Conservation (phyloP, 1,140 invertebrate species). For the Drosophila kohkoa region DNA sequence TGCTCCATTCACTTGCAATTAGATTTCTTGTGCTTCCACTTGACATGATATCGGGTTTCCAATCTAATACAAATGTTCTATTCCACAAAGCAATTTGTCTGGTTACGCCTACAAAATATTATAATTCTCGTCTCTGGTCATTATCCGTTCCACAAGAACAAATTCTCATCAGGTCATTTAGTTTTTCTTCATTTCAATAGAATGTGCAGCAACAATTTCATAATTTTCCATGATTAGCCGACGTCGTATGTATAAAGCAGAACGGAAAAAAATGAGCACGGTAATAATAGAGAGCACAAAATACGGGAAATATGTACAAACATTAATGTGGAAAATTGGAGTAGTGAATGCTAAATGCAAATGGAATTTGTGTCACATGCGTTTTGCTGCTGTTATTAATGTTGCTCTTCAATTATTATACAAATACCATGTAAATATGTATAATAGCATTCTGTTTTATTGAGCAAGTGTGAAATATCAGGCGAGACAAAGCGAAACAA, state of each 20-base stretch:
- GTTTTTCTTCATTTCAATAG: conserved; percentile 32
- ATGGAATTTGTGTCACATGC: conserved; percentile 56
- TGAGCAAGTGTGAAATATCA: conserved; percentile 13
- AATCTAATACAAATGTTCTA: conserved; percentile 12
- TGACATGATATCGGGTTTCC: conserved; percentile 3
- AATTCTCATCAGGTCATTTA: neutral
- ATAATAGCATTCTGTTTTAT: neutral
- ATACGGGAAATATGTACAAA: conserved; percentile 18
- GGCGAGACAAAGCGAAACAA: conserved; percentile 5
- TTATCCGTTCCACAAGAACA: conserved; percentile 13
- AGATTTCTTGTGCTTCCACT: neutral
- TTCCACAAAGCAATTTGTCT: conserved; percentile 20
- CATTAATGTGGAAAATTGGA: conserved; percentile 12
- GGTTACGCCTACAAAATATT: conserved; percentile 18
- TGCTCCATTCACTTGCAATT: neutral
- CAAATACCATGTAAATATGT: conserved; percentile 2
- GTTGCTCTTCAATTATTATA: conserved; percentile 16
- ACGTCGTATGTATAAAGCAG: conserved; percentile 16
- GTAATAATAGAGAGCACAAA: conserved; percentile 42
- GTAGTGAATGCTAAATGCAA: conserved; percentile 29
- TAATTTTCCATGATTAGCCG: conserved; percentile 55
- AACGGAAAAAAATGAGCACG: conserved; percentile 60
- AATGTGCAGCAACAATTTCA: conserved; percentile 37
- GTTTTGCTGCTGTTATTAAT: conserved; percentile 3
- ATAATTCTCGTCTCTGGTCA: conserved; percentile 2